These are phyloP conservation scores for Zaprionus taronus DNA, from an alignment of 1,140 invertebrate genomes.

Conservation along the genomic window DNA sequence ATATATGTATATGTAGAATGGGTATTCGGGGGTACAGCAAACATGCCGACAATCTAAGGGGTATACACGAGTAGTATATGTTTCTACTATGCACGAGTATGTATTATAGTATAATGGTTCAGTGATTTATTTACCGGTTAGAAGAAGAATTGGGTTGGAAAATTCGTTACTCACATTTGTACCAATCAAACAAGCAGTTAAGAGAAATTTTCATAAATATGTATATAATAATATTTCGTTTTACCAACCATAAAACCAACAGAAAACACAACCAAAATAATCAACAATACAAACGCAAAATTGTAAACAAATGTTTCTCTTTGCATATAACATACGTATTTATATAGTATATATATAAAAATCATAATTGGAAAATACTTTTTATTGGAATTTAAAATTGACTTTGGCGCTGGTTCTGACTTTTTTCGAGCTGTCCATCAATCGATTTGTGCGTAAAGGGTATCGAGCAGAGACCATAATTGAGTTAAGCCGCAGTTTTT, in stretches of 20 bases:
- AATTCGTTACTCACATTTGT: conserved; percentile 84
- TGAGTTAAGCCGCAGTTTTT: conserved; percentile 21
- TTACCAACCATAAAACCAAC: conserved; percentile 27
- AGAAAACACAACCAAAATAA: conserved; percentile 51
- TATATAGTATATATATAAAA: background rate
- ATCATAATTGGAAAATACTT: background rate
- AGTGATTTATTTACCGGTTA: conserved; percentile 67
- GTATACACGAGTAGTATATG: conserved; percentile 22
- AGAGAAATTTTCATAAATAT: conserved; percentile 82
- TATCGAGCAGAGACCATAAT: conserved; percentile 31
- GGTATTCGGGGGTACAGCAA: conserved; percentile 18
- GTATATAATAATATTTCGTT: conserved; percentile 51
- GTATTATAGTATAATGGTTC: conserved; percentile 29
- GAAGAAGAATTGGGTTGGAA: conserved; percentile 66
- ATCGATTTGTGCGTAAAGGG: background rate
- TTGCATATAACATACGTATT: background rate
- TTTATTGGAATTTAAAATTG: background rate
- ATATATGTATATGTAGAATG: background rate
- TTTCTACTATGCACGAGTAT: background rate
- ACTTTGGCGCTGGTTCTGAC: background rate
- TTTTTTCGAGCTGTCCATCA: background rate
- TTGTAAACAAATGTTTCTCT: conserved; percentile 40
- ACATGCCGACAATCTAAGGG: conserved; percentile 56
- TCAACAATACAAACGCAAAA: conserved; percentile 56
- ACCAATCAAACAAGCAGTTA: conserved; percentile 84